Conservation (phyloP, 2,888 invertebrate genomes). For the Agrilus mali region DNA sequence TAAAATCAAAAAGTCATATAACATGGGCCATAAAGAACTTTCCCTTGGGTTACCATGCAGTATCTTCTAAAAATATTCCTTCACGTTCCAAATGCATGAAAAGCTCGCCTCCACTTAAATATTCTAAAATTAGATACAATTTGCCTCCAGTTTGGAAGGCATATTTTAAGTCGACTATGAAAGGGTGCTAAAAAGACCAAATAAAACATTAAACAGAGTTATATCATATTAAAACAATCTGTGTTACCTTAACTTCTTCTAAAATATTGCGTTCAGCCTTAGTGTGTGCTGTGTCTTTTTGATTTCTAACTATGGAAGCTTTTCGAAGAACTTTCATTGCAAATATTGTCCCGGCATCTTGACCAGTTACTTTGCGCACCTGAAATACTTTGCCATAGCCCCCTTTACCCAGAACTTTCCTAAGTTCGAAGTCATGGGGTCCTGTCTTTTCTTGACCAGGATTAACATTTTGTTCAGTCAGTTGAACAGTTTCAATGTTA, state of each 20-base stretch:
- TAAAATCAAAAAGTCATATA: no score
- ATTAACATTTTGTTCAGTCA: slow-evolving; percentile 67
- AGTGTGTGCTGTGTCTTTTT: slow-evolving; percentile 99
- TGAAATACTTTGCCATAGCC: slow-evolving; percentile 99
- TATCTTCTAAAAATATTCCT: slow-evolving; percentile 97
- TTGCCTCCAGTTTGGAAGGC: slow-evolving; percentile 99
- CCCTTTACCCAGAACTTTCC: slow-evolving; percentile 94
- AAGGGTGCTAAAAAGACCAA: slow-evolving; percentile 72
- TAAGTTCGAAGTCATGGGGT: slow-evolving; percentile 93
- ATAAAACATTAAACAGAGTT: slow-evolving; percentile 2
- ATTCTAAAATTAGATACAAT: slow-evolving; percentile 97
- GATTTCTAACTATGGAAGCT: slow-evolving; percentile 96
- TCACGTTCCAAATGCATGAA: slow-evolving; percentile 99
- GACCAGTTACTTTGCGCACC: slow-evolving; percentile 84
- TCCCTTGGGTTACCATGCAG: slow-evolving; percentile 77
- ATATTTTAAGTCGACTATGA: slow-evolving; percentile 97
- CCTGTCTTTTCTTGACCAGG: slow-evolving; percentile 80
- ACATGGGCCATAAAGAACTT: slow-evolving; percentile 16
- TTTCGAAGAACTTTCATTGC: slow-evolving; percentile 99
- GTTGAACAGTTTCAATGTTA: slow-evolving; percentile 55
- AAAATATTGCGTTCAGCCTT: slow-evolving; percentile 99
- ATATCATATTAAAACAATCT: no score
- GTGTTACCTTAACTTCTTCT: slow-evolving; percentile 88
- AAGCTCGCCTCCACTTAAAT: slow-evolving; percentile 96
- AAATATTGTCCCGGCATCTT: slow-evolving; percentile 86